These are phyloP conservation scores for Drosophila nasuta DNA, from an alignment of 1,140 invertebrate species.

Conservation along the genomic window DNA sequence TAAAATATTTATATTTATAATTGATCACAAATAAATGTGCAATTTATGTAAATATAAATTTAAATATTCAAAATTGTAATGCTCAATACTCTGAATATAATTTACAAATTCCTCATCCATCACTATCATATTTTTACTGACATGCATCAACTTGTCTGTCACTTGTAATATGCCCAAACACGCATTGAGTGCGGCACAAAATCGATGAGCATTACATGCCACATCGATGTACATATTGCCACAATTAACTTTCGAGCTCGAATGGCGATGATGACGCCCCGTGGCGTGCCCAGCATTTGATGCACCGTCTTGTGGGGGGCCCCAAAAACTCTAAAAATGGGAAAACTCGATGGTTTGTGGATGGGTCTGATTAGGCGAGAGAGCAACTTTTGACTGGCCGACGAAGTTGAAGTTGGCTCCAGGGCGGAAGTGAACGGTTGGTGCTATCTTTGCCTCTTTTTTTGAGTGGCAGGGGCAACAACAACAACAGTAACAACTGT, in stretches of 20 bases:
- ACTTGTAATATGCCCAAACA: slow-evolving; percentile 9
- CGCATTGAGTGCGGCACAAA: slow-evolving; percentile 12
- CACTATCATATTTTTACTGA: not conserved
- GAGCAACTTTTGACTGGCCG: slow-evolving; percentile 8
- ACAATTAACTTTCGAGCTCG: slow-evolving; percentile 73
- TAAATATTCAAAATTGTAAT: too few relatives aligned
- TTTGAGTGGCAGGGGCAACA: not conserved
- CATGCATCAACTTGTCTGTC: not conserved
- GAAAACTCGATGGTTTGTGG: slow-evolving; percentile 36
- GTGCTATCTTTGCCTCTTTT: slow-evolving; percentile 15
- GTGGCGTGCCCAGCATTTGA: slow-evolving; percentile 31
- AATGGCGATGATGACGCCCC: slow-evolving; percentile 42
- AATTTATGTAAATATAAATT: too few relatives aligned
- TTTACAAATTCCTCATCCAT: too few relatives aligned
- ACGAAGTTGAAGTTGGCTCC: slow-evolving; percentile 1
- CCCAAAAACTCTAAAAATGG: slow-evolving; percentile 8
- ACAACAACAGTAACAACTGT: not conserved
- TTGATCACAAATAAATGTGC: too few relatives aligned
- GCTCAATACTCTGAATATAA: too few relatives aligned
- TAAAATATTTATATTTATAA: too few relatives aligned
- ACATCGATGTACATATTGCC: slow-evolving; percentile 48
- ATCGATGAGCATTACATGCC: slow-evolving; percentile 39
- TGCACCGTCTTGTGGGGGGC: slow-evolving; percentile 33
- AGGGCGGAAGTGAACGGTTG: slow-evolving; percentile 73
- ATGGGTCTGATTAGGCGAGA: slow-evolving; percentile 45